Evolutionary conservation across 2,113 vertebrate genomes (phyloP).

Genomic region (Pseudorectes ferrugineus): DNA sequence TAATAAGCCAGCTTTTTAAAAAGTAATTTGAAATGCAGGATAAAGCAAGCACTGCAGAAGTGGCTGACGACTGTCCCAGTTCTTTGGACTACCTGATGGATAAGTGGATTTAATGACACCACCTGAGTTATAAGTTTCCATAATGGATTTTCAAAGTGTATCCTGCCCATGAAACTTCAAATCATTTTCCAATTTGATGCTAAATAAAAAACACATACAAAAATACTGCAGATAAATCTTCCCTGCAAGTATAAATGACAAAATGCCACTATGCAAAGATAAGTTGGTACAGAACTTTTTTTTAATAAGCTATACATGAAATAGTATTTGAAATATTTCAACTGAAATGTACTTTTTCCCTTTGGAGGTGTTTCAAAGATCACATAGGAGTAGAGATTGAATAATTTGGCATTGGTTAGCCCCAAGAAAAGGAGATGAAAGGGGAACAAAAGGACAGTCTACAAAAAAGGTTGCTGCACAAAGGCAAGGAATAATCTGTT

Average conservation of each 20-base stretch:
- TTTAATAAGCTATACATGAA: not conserved
- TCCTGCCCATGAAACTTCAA: not conserved
- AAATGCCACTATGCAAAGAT: not conserved
- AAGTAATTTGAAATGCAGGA: not conserved
- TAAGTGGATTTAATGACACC: not conserved
- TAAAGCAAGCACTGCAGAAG: not conserved
- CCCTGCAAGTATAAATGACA: not conserved
- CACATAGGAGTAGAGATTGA: not conserved
- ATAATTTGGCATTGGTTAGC: constrained; percentile 15
- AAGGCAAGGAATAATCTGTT: not conserved
- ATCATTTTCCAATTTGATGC: not conserved
- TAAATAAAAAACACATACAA: constrained; percentile 1
- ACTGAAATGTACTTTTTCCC: not conserved
- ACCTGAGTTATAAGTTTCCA: not conserved
- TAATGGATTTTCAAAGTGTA: not conserved
- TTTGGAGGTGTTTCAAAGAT: not conserved
- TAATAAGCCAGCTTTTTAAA: not conserved
- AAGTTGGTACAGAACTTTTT: not conserved
- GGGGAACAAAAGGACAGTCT: constrained; percentile 1
- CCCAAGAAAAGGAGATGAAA: constrained; percentile 1
- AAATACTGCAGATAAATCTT: not conserved
- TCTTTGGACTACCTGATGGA: not conserved
- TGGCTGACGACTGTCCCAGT: not conserved
- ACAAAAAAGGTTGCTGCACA: not conserved
- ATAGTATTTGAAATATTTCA: not conserved